Base-by-base conservation (phyloP, 2,888 invertebrate genomes). In the Caenorhabditis afra region DNA sequence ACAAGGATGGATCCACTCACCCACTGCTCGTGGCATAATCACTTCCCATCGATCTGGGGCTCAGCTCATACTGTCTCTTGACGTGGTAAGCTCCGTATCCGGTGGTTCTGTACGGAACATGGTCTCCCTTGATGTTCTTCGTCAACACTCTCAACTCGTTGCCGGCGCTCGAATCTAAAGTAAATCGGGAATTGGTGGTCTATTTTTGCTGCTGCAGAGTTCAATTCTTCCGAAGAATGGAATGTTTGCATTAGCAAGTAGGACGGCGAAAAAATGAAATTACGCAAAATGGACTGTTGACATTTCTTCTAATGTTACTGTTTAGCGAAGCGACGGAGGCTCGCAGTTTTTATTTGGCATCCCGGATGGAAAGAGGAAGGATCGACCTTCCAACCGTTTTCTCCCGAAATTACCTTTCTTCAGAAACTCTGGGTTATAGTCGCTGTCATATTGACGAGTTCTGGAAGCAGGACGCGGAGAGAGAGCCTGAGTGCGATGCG, bases 401-500 rank as follows among this genome's bases (percentile, higher is more conserved):
- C n/a, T n/a, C n/a, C n/a, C 45, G 49, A 61, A 41, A 39, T 55
- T 18, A 78, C 81, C 70, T 53, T 50, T 58, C 58, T 81, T 78
- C 47, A 82, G 41, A 41, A 76, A 66, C 10, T 76, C 52, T 45
- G 78, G 74, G 57, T 81, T 81, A 75, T 83, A 85, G 14, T 82
- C 79, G 22, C 67, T 81, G 68, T 85, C 85, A 66, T 85, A 81
- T 39, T 73, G 61, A 23, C 84, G 70, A 53, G 77, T 65, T 66
- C 79, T 62, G n/a, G 83, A 83, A 61, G 81, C 80, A 23, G 84
- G 81, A 5, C 84, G 78, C 14, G 85, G 83, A 39, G 81, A 81
- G 18, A 86, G 75, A 11, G 81, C 74, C 67, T 78, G 86, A n/a
- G 86, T 86, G 50, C 86, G 81, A 55, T 86, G 86, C 41, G 86